These are phyloP conservation scores for Amphipyra berbera DNA, from an alignment of 2,888 invertebrate species.

Conservation along the genomic window DNA sequence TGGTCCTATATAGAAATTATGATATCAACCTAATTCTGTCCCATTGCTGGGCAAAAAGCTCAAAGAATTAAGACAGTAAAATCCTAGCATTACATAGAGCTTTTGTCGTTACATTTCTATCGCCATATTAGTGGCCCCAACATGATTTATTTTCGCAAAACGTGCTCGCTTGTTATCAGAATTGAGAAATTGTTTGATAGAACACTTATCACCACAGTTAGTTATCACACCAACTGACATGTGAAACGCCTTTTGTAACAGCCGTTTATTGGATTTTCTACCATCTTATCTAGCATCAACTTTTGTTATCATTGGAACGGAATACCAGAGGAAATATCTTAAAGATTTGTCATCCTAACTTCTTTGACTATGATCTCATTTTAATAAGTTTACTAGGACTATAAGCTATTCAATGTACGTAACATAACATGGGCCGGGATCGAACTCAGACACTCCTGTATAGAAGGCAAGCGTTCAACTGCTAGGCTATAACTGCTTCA, in stretches of 20 bases:
- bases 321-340: conserved; percentile 1
- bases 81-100: too few species aligned
- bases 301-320: conserved; percentile 4
- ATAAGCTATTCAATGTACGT: too few species aligned
- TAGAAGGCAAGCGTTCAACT: too few species aligned
- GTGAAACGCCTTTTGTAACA: conserved; percentile 53
- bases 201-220: conserved; percentile 44
- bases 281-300: conserved; percentile 18
- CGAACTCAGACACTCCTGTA: too few species aligned
- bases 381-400: too few species aligned
- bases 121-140: conserved; percentile 24
- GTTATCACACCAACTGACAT: conserved; percentile 49
- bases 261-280: conserved; percentile 16
- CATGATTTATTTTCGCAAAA: conserved; percentile 41
- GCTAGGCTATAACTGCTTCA: too few species aligned
- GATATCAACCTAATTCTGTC: too few species aligned
- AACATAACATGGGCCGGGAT: too few species aligned
- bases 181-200: conserved; percentile 55
- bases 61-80: too few species aligned
- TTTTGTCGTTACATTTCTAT: too few species aligned
- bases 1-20: too few species aligned
- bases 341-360: conserved; percentile 4
- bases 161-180: conserved; percentile 41
- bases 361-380: not conserved
- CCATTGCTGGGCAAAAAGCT: too few species aligned